Base-by-base conservation (phyloP, 2,113 vertebrate genomes). In the Neofelis nebulosa region DNA sequence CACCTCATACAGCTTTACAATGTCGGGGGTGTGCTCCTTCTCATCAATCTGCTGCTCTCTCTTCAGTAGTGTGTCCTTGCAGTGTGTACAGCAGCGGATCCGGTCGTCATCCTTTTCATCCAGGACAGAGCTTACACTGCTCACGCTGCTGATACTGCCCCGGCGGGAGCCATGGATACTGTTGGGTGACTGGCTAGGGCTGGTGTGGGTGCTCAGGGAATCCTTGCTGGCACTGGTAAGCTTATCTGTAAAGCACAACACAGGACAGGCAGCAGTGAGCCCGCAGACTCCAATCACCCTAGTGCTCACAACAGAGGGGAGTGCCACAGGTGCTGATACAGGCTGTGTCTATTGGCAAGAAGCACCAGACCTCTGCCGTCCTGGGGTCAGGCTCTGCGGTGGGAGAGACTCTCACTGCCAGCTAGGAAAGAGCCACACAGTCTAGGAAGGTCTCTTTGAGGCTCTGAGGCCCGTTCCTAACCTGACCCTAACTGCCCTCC, bases 71-170 rank as follows among this genome's bases (percentile, higher is more conserved):
- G 99, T 99, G 85, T 99, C 99, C 99, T 99, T 99, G 98, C 99
- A 99, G 98, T 99, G 99, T 57, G 52, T 98, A 79, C 99, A 99
- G 92, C 99, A 99, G 92, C 99, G 99, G 94, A 99, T 99, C 69
- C 99, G 99, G 80, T 99, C 99, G 2, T 99, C 99, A 0, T 99
- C 99, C 91, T 99, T 99, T 89, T 99, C 99, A 27, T 99, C 99
- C 98, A 99, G 95, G 74, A 99, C 99, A 0, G 99, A 99, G 96
- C 99, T 99, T 6, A 99, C 99, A 0, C 99, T 99, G 99, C 98
- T 99, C 45, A 99, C 89, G 85, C 99, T 99, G 98, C 99, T 99
- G 61, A 99, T 98, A 98, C 99, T 99, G 97, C 99, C 99, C 18
- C 99, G 99, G 52, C 99, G 99, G 16, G 99, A 99, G 90, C 99